Conservation (phyloP, 30 jellyfish, hydroid and myxozoan genomes). For the Cassiopea andromeda region DNA sequence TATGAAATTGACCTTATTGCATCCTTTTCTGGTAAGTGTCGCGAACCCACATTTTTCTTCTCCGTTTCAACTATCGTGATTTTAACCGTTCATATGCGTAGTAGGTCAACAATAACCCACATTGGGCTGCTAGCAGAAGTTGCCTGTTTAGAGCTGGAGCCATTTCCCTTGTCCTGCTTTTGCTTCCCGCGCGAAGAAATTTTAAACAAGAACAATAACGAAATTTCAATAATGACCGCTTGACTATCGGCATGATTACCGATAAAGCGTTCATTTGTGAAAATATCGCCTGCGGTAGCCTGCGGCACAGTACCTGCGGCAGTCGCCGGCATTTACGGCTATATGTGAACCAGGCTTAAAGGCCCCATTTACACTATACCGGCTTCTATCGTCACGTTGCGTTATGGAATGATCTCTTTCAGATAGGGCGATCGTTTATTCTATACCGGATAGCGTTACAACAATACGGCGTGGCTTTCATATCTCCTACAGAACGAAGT, state of each 20-base stretch:
- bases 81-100: neutral
- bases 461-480: too few species aligned
- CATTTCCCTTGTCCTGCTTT: neutral
- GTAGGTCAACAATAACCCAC: neutral
- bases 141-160: neutral
- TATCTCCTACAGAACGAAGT: too few species aligned
- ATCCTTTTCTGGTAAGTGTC: neutral
- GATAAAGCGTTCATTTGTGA: neutral
- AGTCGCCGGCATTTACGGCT: neutral
- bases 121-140: neutral
- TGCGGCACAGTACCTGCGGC: neutral
- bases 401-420: too few species aligned
- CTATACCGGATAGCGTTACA: too few species aligned
- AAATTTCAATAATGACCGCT: neutral
- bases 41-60: neutral
- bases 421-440: too few species aligned
- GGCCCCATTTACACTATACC: too few species aligned
- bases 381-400: too few species aligned
- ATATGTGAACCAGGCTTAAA: neutral
- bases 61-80: neutral
- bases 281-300: neutral
- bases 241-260: neutral
- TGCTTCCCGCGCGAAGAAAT: neutral
- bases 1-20: conserved; percentile 12
- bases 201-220: neutral